Evolutionary conservation across 2,113 vertebrate species (phyloP).

Genomic region (Varanus salvator): DNA sequence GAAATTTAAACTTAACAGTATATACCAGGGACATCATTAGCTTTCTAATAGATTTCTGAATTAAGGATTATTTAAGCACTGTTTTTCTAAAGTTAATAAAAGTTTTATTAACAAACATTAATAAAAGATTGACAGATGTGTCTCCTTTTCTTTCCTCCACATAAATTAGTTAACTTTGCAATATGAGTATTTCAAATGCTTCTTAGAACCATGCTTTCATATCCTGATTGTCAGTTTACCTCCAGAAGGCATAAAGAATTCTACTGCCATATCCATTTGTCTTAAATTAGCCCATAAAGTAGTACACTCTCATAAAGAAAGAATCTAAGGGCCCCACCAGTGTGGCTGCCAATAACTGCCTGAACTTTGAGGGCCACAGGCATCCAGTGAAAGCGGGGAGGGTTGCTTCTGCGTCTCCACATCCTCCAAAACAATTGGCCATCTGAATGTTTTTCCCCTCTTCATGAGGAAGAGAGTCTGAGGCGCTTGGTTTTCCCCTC

Average conservation of each 20-base stretch:
- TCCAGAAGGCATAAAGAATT: not conserved
- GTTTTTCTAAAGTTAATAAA: not conserved
- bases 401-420: too few species aligned
- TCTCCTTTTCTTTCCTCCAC: not conserved
- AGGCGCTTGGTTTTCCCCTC: too few species aligned
- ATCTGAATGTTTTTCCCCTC: too few species aligned
- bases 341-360: too few species aligned
- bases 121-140: not conserved
- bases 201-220: not conserved
- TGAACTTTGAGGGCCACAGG: too few species aligned
- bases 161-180: not conserved
- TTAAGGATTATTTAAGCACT: not conserved
- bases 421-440: too few species aligned
- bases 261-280: not conserved
- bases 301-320: not conserved
- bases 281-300: not conserved
- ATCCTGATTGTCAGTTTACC: not conserved
- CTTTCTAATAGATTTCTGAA: not conserved
- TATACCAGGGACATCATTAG: not conserved
- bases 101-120: not conserved
- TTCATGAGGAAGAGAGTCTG: too few species aligned
- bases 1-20: not conserved
- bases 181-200: not conserved
- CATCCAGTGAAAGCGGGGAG: too few species aligned
- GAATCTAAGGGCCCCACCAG: not conserved